phyloP scores from a whole-genome alignment of 1,140 invertebrate species.

The Alviniconcha marisindica region DNA sequence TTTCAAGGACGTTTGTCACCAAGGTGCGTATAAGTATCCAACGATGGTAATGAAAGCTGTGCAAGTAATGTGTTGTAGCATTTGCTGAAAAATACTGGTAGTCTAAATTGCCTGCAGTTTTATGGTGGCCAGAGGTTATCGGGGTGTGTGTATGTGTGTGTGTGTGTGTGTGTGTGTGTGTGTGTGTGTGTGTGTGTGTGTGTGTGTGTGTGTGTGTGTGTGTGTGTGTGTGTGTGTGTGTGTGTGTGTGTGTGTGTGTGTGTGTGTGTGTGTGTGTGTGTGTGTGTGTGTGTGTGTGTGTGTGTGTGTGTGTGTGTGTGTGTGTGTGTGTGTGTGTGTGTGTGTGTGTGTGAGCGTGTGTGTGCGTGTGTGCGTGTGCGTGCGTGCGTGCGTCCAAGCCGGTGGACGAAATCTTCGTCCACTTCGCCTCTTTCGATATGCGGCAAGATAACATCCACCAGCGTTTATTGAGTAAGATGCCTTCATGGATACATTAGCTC shows the following conservation, averaged over 20 bases:
- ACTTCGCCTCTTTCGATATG: too few species aligned
- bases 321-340: constrained; percentile 21
- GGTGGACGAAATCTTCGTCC: too few species aligned
- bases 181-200: constrained; percentile 23
- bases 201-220: constrained; percentile 11
- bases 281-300: constrained; percentile 21
- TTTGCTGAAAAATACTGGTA: too few species aligned
- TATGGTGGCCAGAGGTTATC: too few species aligned
- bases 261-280: constrained; percentile 21
- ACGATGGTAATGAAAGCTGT: too few species aligned
- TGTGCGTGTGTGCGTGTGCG: constrained; percentile 16
- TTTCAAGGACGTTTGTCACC: too few species aligned
- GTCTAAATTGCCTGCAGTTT: too few species aligned
- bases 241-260: constrained; percentile 21
- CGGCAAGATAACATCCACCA: background rate
- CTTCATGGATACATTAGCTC: too few species aligned
- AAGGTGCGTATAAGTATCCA: too few species aligned
- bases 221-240: constrained; percentile 21
- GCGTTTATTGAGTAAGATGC: too few species aligned
- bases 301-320: constrained; percentile 21
- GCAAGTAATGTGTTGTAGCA: too few species aligned
- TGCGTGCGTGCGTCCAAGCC: constrained; percentile 24
- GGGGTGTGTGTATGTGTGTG: constrained; percentile 18
- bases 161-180: constrained; percentile 22
- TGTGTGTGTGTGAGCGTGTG: constrained; percentile 18